Evolutionary conservation across 2,113 vertebrate genomes (phyloP).

Genomic region (Speoplatyrhinus poulsoni): DNA sequence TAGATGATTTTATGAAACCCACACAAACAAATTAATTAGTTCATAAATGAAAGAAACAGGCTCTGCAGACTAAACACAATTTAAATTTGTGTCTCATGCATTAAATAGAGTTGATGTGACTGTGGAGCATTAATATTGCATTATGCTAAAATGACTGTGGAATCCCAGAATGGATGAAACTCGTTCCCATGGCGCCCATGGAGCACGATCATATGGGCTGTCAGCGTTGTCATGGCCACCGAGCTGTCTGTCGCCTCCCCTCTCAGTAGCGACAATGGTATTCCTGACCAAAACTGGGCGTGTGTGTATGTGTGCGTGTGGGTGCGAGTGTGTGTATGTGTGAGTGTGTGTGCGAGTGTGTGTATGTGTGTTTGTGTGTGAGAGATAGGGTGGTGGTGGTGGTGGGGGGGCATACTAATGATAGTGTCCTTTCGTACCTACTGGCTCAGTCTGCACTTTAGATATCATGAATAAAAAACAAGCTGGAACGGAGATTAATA

Average conservation of each 20-base stretch:
- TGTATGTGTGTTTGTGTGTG: too few relatives aligned
- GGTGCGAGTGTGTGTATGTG: too few relatives aligned
- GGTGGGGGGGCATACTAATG: not conserved
- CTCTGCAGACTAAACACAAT: conserved; percentile 4
- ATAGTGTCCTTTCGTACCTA: conserved; percentile 36
- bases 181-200: conserved; percentile 36
- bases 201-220: conserved; percentile 44
- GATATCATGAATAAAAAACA: conserved; percentile 68
- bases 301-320: too few relatives aligned
- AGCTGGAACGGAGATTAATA: conserved; percentile 60
- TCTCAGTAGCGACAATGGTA: too few relatives aligned
- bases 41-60: conserved; percentile 37
- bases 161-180: conserved; percentile 55
- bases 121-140: conserved; percentile 61
- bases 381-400: too few relatives aligned
- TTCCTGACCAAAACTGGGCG: too few relatives aligned
- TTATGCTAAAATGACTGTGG: conserved; percentile 55
- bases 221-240: conserved; percentile 51
- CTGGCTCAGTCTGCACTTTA: conserved; percentile 57
- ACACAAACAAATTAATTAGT: conserved; percentile 41
- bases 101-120: conserved; percentile 50
- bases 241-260: conserved; percentile 12
- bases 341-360: too few relatives aligned
- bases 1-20: conserved; percentile 38
- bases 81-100: conserved; percentile 41